Evolutionary conservation across 2,888 invertebrate species (phyloP).

Genomic region (Rhyacophila evoluta): DNA sequence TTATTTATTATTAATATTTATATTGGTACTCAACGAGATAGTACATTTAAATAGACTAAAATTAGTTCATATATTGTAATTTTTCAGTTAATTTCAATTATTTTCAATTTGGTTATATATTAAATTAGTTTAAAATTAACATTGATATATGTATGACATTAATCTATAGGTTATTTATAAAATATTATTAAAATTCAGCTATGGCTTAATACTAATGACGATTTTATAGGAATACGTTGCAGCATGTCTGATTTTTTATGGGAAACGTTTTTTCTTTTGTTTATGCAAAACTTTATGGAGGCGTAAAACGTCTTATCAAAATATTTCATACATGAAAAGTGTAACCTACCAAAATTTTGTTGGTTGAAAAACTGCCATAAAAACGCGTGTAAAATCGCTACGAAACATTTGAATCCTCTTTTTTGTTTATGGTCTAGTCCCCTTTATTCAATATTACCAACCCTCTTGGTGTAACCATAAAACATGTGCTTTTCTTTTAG

Average conservation of each 20-base stretch:
- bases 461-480: conserved; percentile 8
- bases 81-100: no score
- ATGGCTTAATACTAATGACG: no score
- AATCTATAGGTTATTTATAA: no score
- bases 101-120: no score
- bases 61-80: no score
- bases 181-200: no score
- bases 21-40: no score
- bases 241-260: not conserved
- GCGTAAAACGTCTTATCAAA: conserved; percentile 12
- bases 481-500: conserved; percentile 1
- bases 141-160: no score
- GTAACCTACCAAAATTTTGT: not conserved
- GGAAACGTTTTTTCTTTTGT: not conserved
- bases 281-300: conserved; percentile 1
- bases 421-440: conserved; percentile 8
- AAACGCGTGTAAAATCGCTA: conserved; percentile 8
- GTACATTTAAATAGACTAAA: no score
- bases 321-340: conserved; percentile 9
- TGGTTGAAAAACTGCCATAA: conserved; percentile 8
- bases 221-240: no score
- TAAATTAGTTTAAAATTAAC: no score
- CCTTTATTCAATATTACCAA: conserved; percentile 22
- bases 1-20: no score
- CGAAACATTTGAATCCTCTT: conserved; percentile 19